Base-by-base conservation (phyloP, 2,113 vertebrate genomes). In the Gallinago jamesoni region DNA sequence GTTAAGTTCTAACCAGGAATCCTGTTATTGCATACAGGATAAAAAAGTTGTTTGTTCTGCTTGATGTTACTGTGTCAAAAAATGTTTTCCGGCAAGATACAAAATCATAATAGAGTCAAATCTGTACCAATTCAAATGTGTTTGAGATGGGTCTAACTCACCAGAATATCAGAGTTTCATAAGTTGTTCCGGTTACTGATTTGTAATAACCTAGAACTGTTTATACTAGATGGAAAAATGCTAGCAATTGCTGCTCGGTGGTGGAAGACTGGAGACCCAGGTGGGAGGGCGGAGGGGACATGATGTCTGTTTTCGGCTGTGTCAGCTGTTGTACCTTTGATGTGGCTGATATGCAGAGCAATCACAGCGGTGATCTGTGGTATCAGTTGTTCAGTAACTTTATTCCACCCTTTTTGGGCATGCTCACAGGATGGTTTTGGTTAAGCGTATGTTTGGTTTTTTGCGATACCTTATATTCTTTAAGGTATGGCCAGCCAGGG, bases 1-100 rank as follows among this genome's bases (percentile, higher is more conserved):
- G 73, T 92, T 82, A 93, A 52, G 37, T 97, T 96, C 82, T 95
- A 89, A 89, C 35, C 28, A 93, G 45, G 84, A 90, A 94, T 94
- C 79, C 60, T 70, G 41, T 63, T 79, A 67, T 5, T 68, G 31
- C 73, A 45, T 43, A 30, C n/a, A 28, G 31, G 55, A 45, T 81
- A 59, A 77, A 93, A 67, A 90, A 74, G n/a, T 66, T 67, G 19
- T 25, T 73, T 90, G 20, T 74, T 84, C 45, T 91, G 1, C 47
- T 75, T 74, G 50, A 64, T 48, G 45, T 37, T 78, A 20, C 25
- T 67, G 8, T 57, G 70, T 85, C 67, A 83, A 80, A 94, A 88
- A 69, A 35, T 57, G 52, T 67, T 73, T 83, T 70, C 72, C 35
- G 78, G 16, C 55, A 37, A 64, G 69, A 55, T 50, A 41, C 7